Base-by-base conservation (phyloP, 2,888 invertebrate species). In the Crossocerus cetratus region DNA sequence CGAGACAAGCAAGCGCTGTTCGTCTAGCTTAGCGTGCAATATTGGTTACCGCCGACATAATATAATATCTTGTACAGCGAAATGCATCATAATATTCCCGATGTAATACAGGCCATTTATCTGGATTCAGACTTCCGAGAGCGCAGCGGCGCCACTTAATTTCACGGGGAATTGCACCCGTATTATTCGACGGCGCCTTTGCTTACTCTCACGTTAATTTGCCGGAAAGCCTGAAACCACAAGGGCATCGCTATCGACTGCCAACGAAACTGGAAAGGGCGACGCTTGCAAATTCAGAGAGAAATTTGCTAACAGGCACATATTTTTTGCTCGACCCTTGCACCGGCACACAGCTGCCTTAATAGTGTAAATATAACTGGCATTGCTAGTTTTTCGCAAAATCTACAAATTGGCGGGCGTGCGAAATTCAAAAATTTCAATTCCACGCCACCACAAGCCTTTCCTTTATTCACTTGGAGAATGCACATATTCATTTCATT, bases 61-160 rank as follows among this genome's bases (percentile, higher is more conserved):
- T 81, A 78, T 78, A 82, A 83, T 83, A 78, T 83, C 81, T 82
- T 83, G 81, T 86, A 85, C 85, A 83, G 74, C 69, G 79, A 73
- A 84, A 82, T 79, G 85, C 85, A 86, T 85, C 86, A 85, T 86
- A 86, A 86, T 83, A 81, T 81, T 84, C 77, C 66, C 69, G 61
- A 75, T 76, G 82, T 84, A 85, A 86, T 83, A 74, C 77, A 70
- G 67, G 80, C 78, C 74, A 86, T 86, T 78, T 77, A 77, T 86
- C 86, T 86, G 77, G 86, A 83, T 86, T 78, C 73, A 56, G 76
- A n/a, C 66, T 57, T 73, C 70, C 65, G 60, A 8, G 61, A 55
- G 65, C 69, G 42, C 59, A 62, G 61, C 72, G 82, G 75, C 32
- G 4, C 8, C 32, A 11, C 32, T 82, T 84, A 85, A 84, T 84